Evolutionary conservation across 2,888 invertebrate species (phyloP).

Genomic region (Quadroppia sp.): DNA sequence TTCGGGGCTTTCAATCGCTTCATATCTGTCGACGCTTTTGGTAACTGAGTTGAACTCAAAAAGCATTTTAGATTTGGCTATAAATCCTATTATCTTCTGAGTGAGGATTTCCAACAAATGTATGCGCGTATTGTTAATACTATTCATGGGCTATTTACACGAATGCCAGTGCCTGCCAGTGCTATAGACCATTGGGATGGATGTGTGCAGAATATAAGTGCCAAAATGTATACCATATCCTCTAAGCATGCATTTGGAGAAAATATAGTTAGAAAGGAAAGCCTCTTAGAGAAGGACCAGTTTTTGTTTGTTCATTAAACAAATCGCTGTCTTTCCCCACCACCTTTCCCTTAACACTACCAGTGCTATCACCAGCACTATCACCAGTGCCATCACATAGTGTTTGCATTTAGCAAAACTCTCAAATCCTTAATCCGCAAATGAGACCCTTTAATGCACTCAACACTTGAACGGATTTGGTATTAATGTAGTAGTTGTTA

Average conservation of each 20-base stretch:
- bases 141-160: constrained; percentile 39
- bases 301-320: constrained; percentile 39
- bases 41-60: constrained; percentile 35
- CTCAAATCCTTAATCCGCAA: constrained; percentile 34
- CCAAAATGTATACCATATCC: not conserved
- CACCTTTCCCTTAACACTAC: not conserved
- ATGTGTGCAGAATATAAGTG: not conserved
- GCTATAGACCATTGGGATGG: not conserved
- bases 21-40: not conserved
- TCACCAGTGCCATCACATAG: constrained; percentile 5
- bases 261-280: constrained; percentile 34
- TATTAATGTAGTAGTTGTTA: constrained; percentile 31
- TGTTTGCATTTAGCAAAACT: constrained; percentile 36
- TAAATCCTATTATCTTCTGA: constrained; percentile 38
- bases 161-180: not conserved
- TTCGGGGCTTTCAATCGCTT: constrained; percentile 19
- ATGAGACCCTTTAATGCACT: constrained; percentile 38
- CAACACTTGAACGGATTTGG: constrained; percentile 27
- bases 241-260: constrained; percentile 32
- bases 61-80: constrained; percentile 39
- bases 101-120: constrained; percentile 34
- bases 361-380: constrained; percentile 14
- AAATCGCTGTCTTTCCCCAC: constrained; percentile 29
- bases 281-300: constrained; percentile 29
- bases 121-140: constrained; percentile 35